Evolutionary conservation across 1,140 invertebrate species (phyloP), one percentile per base, ranked within the genome.

Genomic region (Zaprionus vittiger): DNA sequence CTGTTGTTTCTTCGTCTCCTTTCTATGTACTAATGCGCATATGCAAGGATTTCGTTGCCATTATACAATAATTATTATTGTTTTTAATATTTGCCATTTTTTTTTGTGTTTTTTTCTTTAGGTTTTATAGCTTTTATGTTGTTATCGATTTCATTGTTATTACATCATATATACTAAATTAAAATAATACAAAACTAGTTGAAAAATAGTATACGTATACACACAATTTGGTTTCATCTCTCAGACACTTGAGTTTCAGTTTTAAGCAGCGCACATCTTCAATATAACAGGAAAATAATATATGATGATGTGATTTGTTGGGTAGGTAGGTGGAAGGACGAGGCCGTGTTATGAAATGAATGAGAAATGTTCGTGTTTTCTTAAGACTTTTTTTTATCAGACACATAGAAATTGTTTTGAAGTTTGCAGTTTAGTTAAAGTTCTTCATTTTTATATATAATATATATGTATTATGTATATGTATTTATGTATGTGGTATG

Each of bases 191-290:
- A 90, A 80, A 91, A 91, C 79, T 89, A 90, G 85, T 90, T 80
- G 84, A 75, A 87, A 87, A 87, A 89, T 89, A 89, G 84, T 89
- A 89, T 89, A 89, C 84, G 83, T 89, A 83, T 89, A 90, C 84
- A 87, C 82, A 84, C 78, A 80, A 81, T 89, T 90, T 89, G 84
- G 85, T 89, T 89, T 79, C 63, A 70, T 80, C 68, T 81, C 59
- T 84, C 82, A 85, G 82, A 85, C 81, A 81, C 79, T 85, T 78
- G 73, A 77, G 81, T 82, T 85, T 79, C 71, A 85, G 69, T 85
- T 74, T 65, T 70, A 75, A 68, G 65, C 66, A 75, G 72, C 71
- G 65, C 59, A 69, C 65, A 74, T 75, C 72, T 75, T 79, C 65
- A 75, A 65, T 69, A 55, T 63, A 64, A 75, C 38, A 71, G 24